Base-by-base conservation (phyloP, 2,888 invertebrate genomes). In the Xestia rhomboidea region DNA sequence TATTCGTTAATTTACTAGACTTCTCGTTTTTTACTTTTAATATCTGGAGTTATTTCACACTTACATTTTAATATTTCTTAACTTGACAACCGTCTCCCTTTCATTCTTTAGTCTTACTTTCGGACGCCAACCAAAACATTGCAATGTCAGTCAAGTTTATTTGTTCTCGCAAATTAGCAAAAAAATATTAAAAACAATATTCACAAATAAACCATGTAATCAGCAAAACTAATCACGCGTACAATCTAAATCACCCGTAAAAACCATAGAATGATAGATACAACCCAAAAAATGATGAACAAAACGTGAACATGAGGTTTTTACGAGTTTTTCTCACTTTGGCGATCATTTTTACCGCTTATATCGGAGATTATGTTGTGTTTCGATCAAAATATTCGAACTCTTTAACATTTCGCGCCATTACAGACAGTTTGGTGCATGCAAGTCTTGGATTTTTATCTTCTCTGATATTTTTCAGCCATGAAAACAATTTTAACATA, bases 361-460 rank as follows among this genome's bases (percentile, higher is more conserved):
- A 92, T 41, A 2, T 93, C 10, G 96, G 96, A 34, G 96, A 96
- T 87, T 90, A 92, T 79, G 51, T 96, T 3, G 96, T 96, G 3
- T 96, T 95, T 83, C 91, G 92, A 74, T 95, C 95, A 1, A 94
- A 91, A 89, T 94, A 92, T 85, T 93, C 96, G 0, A 79, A 91
- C 6, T 94, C 93, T 0, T 87, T 89, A 70, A 69, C 90, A 1
- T 95, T 94, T 76, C 91, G 95, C 27, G 96, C 95, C 0, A 64
- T 94, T 27, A 57, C 93, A 0, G 96, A 96, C 68, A 94, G 92
- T 67, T 27, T 90, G 2, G 93, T 95, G 0, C 96, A 96, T 62
- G 94, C 91, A 0, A 84, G 74, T 0, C 89, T 96, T 7, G 96
- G 96, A 0, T 91, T 93, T 24, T 54, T 95, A 0, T 96, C 96